Evolutionary conservation across 2,113 vertebrate genomes (phyloP), one percentile per base, ranked within the genome.

Genomic region (Varanus salvator): DNA sequence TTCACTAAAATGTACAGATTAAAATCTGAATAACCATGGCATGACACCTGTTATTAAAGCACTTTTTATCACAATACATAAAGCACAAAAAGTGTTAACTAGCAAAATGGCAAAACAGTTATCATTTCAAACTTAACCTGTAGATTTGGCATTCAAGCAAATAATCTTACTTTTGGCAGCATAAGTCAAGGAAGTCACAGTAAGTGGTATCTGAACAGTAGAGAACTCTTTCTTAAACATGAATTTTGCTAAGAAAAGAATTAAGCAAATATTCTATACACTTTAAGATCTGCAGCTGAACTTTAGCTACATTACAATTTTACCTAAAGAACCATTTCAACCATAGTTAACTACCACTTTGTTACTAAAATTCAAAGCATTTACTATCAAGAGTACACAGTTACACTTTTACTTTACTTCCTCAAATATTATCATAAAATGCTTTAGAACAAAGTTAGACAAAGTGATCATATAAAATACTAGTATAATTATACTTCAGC

Each of bases 61-160:
- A 54, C 17, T 81, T 81, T 81, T 81, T 38, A 81, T 83, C 75
- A 50, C 71, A 83, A 60, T 74, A 57, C 15, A 54, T 34, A 52
- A 19, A n/a, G 44, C 6, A 83, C 69, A 83, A 23, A 81, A 76
- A 31, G 34, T 88, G n/a, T 34, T 72, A 88, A 60, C 66, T 29
- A 44, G 50, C n/a, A 60, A 72, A 88, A 23, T 57, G 69, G 48
- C 54, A 82, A 52, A 57, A 1, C 57, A 7, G 52, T 57, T 38
- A 34, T 74, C 50, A 81, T 89, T 89, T 83, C 68, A 83, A 89
- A 74, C 50, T 34, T 75, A 48, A 66, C 15, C 66, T 50, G 11
- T 48, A 50, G 54, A 9, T 31, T 27, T 80, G 25, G 66, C 75
- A 78, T 38, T 15, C n/a, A 68, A n/a, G n/a, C 60, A 85, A 68